Conservation (phyloP, 2,797 vertebrate genomes). For the Megalops cyprinoides region DNA sequence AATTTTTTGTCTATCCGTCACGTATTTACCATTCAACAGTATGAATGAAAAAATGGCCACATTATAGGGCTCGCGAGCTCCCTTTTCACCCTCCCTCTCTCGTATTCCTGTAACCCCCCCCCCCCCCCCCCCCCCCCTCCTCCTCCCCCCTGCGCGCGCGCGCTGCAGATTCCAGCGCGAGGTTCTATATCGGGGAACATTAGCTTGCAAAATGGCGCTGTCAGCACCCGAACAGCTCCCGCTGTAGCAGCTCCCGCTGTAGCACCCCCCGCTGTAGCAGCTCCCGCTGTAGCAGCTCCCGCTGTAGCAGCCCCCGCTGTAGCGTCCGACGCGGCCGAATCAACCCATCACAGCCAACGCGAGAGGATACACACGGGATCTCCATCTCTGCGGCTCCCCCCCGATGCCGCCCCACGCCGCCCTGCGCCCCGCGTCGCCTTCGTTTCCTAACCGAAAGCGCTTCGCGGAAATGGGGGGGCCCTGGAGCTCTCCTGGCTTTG, state of each 20-base stretch:
- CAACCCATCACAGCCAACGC: neutral
- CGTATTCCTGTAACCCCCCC: no score
- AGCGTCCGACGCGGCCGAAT: neutral
- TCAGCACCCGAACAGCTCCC: constrained; percentile 80
- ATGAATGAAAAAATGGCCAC: no score
- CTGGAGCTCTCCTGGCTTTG: constrained; percentile 37
- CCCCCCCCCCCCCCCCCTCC: constrained; percentile 8
- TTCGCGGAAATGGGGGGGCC: constrained; percentile 42
- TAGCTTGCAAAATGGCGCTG: constrained; percentile 75
- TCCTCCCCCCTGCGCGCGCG: constrained; percentile 40
- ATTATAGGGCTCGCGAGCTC: no score
- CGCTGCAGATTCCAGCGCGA: constrained; percentile 47
- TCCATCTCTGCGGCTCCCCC: neutral
- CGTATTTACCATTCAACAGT: no score
- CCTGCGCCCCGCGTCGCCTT: neutral
- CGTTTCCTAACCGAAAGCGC: neutral
- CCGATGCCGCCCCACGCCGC: neutral
- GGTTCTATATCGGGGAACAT: constrained; percentile 48
- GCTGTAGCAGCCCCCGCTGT: constrained; percentile 74
- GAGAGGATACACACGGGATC: neutral
- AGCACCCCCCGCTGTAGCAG: no score
- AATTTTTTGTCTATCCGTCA: no score
- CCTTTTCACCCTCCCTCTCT: no score
- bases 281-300: constrained; percentile 76
- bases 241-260: no score